These are phyloP conservation scores for Plebejus melissa DNA, from an alignment of 2,888 invertebrate genomes.

Conservation along the genomic window DNA sequence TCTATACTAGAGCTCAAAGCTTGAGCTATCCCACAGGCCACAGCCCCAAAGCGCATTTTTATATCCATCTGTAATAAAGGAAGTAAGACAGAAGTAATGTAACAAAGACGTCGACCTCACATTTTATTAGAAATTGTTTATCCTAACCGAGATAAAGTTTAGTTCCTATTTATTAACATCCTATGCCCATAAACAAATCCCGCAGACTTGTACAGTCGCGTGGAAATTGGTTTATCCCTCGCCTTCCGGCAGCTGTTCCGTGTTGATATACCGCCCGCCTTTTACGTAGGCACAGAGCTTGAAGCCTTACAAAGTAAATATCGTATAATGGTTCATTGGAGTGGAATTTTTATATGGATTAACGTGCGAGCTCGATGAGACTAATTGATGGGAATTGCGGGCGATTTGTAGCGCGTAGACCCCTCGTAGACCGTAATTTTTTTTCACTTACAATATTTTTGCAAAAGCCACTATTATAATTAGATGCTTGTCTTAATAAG, in stretches of 20 bases:
- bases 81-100: neutral
- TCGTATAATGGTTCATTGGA: neutral
- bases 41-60: neutral
- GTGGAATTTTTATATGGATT: constrained; percentile 13
- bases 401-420: neutral
- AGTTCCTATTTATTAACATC: constrained; percentile 25
- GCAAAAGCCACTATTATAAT: neutral
- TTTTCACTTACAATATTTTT: neutral
- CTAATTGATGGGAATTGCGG: neutral
- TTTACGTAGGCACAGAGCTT: constrained; percentile 27
- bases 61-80: neutral
- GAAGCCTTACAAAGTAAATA: constrained; percentile 19
- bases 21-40: too few relatives aligned
- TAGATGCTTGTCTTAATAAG: neutral
- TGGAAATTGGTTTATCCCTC: constrained; percentile 35
- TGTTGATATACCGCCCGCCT: constrained; percentile 31
- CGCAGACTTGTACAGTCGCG: constrained; percentile 31
- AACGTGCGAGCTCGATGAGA: neutral
- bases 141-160: neutral
- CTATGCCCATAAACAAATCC: constrained; percentile 31
- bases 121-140: constrained; percentile 14
- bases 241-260: constrained; percentile 46
- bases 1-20: too few relatives aligned
- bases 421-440: neutral
- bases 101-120: neutral